Evolutionary conservation across 2,797 vertebrate species (phyloP), one percentile per base, ranked within the genome.

Genomic region (Rhinatrema bivittatum): DNA sequence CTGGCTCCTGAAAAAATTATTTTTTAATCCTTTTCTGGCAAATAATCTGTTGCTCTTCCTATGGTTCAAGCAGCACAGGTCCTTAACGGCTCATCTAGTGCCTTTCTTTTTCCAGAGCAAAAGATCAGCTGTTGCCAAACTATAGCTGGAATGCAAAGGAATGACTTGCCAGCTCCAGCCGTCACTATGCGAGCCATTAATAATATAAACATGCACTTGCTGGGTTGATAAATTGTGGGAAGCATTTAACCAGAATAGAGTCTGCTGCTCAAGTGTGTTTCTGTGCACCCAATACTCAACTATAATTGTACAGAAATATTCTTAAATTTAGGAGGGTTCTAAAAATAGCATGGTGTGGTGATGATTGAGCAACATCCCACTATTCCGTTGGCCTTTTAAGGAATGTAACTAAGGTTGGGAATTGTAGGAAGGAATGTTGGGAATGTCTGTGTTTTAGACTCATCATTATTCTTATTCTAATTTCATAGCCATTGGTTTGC

Each of bases 341-440:
- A 56, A 59, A 61, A 65, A 69, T 50, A 68, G 33, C 20, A 46
- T 44, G 44, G 44, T 57, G 43, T 46, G 44, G 42, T 50, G 42
- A 44, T 43, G 42, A 64, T 22, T 68, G 65, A 68, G 34, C 53
- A 56, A 46, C 33, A 40, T 42, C 47, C 49, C 56, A 53, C 68
- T 44, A 39, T 61, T 70, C 63, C 40, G 67, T 45, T 56, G 6
- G 36, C 70, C 67, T 65, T 72, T 62, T 74, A 76, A 65, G 69
- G 68, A 46, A 53, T 46, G 58, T 49, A 53, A 49, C 46, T 53
- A 57, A 42, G 25, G 46, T 42, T 38, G 20, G 27, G 12, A 36
- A 29, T 20, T 29, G 27, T 39, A 21, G 50, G 36, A 29, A 32
- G 59, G 68, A 75, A 79, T 75, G 65, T 48, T 12, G 39, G 56